Evolutionary conservation across 1,140 invertebrate species (phyloP).

Genomic region (Latrodectus geometricus): DNA sequence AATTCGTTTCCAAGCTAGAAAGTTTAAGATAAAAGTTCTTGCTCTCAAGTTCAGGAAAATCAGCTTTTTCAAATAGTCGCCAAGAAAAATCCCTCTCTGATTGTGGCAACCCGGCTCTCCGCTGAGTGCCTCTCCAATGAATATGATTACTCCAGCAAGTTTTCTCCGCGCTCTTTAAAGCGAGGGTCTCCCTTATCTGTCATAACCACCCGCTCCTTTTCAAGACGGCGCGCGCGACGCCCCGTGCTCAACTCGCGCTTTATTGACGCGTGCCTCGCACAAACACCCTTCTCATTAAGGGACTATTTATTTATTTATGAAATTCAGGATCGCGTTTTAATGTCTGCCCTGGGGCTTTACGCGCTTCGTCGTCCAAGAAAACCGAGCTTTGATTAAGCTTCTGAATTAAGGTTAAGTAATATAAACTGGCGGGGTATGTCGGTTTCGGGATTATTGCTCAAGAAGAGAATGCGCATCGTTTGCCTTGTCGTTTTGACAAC

Average conservation of each 20-base stretch:
- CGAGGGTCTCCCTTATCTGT: conserved; percentile 52
- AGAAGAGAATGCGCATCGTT: background rate
- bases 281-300: conserved; percentile 22
- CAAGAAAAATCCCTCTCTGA: conserved; percentile 8
- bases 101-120: conserved; percentile 28
- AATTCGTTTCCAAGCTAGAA: too few relatives aligned
- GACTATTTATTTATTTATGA: conserved; percentile 58
- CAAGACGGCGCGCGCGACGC: background rate
- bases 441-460: background rate
- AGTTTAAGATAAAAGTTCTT: too few relatives aligned
- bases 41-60: background rate
- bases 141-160: conserved; percentile 61
- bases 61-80: conserved; percentile 3
- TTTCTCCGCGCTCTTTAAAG: conserved; percentile 49
- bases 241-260: background rate
- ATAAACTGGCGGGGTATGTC: background rate
- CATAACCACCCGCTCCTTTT: conserved; percentile 36
- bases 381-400: conserved; percentile 33
- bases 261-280: conserved; percentile 43
- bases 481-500: too few relatives aligned
- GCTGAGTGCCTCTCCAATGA: conserved; percentile 40
- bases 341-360: conserved; percentile 34
- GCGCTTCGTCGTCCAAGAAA: background rate
- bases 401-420: conserved; percentile 37
- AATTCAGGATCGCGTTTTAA: conserved; percentile 54